Evolutionary conservation across 2,113 vertebrate genomes (phyloP), one percentile per base, ranked within the genome.

Genomic region (Hemibagrus wyckioides): DNA sequence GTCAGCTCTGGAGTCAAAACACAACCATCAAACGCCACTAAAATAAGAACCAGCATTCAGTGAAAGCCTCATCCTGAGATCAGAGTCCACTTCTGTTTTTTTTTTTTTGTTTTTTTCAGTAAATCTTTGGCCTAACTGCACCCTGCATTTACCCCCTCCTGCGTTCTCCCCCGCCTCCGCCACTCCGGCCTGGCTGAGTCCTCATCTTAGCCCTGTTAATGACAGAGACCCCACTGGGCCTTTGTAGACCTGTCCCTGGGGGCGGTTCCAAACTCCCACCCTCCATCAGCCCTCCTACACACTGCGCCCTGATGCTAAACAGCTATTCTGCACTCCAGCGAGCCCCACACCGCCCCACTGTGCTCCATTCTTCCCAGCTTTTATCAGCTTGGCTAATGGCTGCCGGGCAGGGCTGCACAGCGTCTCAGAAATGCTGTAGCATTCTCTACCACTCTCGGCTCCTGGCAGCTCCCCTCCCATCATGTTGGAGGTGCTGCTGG

Each of bases 191-290:
- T 54, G 86, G 59, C 85, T 69, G 79, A 59, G 89, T 82, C 85
- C 80, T 88, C 89, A 41, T 84, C 82, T 86, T n/a, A 84, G 86
- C 81, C 83, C 82, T 50, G 75, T 83, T 92, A 91, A 92, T 91
- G 91, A 91, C 90, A 89, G 90, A 54, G 83, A 89, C 83, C 92
- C 91, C 83, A 86, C 91, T 85, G 91, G 73, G 92, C 80, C 87
- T 90, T 92, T 92, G 91, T 92, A 86, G 59, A 80, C 82, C 67
- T 75, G 80, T 89, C 90, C 88, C 88, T 69, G 76, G 91, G 76
- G 80, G 86, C 67, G 41, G 23, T n/a, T 61, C 81, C 41, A 88
- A 88, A 85, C 86, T 85, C 44, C 86, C 84, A 86, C 89, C 88
- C 84, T 69, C 67, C 71, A 59, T 84, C 86, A 90, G 86, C 85